These are phyloP conservation scores for Agrenia bidenticulata DNA, from an alignment of 2,888 invertebrate genomes.

Conservation along the genomic window DNA sequence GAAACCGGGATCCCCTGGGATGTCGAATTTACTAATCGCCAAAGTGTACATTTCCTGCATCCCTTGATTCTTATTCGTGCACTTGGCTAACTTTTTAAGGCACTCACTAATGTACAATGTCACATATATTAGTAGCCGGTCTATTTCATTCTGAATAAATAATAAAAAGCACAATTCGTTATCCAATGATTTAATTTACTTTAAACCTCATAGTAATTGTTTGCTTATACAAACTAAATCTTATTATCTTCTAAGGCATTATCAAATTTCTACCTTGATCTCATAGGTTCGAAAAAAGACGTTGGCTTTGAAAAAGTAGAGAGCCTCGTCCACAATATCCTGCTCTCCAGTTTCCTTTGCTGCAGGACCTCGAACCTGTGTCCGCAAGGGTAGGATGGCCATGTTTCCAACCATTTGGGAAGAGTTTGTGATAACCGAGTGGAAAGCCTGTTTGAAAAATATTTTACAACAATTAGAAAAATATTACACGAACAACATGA, in stretches of 20 bases:
- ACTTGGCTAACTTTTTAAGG: conserved; percentile 88
- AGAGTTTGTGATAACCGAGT: conserved; percentile 80
- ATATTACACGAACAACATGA: too few relatives aligned
- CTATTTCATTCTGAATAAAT: conserved; percentile 85
- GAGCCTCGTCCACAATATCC: conserved; percentile 96
- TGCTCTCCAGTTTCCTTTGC: conserved; percentile 67
- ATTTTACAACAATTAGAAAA: too few relatives aligned
- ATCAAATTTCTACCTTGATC: conserved; percentile 72
- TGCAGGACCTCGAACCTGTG: conserved; percentile 90
- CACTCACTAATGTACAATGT: conserved; percentile 98
- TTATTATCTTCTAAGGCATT: neutral
- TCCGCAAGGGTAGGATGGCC: conserved; percentile 86
- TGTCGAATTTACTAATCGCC: conserved; percentile 90
- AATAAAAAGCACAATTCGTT: too few relatives aligned
- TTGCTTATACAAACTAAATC: neutral
- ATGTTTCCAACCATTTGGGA: conserved; percentile 82
- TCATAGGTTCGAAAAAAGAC: conserved; percentile 99
- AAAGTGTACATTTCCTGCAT: conserved; percentile 94
- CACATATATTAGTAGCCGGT: conserved; percentile 93
- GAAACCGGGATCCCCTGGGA: conserved; percentile 93
- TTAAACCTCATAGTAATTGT: neutral
- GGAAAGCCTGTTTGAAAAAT: conserved; percentile 99
- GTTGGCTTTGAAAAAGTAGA: conserved; percentile 97
- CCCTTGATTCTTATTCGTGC: conserved; percentile 83
- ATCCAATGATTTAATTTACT: neutral